Percentiles rank a stretch among this genome's conserved stretches.
Conservation (phyloP, 1,140 invertebrate genomes). For the Drosophila littoralis region DNA sequence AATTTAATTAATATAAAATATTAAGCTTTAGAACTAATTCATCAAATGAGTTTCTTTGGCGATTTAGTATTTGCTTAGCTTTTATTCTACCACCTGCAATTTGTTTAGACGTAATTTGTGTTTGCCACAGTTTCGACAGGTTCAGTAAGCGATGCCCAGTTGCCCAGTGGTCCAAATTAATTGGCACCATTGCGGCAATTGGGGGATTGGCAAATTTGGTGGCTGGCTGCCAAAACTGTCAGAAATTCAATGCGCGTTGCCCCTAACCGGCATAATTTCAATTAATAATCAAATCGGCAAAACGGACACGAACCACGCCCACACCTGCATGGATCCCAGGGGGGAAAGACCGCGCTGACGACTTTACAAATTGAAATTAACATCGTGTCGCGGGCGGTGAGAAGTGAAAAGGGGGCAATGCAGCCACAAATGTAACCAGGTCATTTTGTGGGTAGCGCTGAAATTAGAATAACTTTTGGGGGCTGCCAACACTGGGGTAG, state of each 20-base stretch:
- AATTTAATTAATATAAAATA: not conserved
- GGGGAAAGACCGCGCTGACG: conserved; percentile 23
- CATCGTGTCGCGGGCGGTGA: conserved; percentile 40
- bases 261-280: conserved; percentile 72
- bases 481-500: not conserved
- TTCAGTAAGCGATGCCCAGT: not conserved
- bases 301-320: conserved; percentile 41
- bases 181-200: conserved; percentile 36
- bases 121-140: conserved; percentile 7
- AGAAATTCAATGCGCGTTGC: conserved; percentile 72
- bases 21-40: not conserved
- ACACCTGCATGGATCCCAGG: not conserved
- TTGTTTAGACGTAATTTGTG: conserved; percentile 1
- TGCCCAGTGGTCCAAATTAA: conserved; percentile 33
- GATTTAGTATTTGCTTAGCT: not conserved
- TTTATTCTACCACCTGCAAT: not conserved
- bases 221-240: conserved; percentile 70
- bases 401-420: not conserved
- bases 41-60: not conserved
- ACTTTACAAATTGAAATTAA: conserved; percentile 74
- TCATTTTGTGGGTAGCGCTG: conserved; percentile 62
- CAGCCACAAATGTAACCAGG: conserved; percentile 67
- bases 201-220: conserved; percentile 29
- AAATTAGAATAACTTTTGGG: conserved; percentile 68
- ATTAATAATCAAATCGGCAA: conserved; percentile 78